Evolutionary conservation across 2,797 vertebrate species (phyloP).

Genomic region (Eurystomus glaucurus): DNA sequence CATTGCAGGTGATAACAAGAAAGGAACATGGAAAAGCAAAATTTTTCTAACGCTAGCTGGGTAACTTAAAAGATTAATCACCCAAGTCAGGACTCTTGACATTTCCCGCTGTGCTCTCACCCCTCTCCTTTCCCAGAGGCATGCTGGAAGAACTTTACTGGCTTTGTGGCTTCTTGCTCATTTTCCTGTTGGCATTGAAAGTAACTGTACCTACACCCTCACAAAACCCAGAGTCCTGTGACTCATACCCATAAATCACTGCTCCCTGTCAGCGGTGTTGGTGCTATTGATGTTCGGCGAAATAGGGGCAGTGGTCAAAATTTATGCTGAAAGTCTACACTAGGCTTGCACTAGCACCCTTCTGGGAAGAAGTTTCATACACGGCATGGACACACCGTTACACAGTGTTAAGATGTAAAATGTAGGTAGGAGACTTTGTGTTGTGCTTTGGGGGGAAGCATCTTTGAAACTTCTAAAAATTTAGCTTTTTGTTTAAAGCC

Average conservation of each 20-base stretch:
- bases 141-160: not conserved
- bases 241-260: not conserved
- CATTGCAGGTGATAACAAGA: not conserved
- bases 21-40: not conserved
- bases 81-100: not conserved
- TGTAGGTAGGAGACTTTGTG: not conserved
- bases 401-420: not conserved
- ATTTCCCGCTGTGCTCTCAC: not conserved
- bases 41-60: not conserved
- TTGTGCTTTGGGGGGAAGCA: not conserved
- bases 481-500: constrained; percentile 5
- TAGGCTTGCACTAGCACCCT: not conserved
- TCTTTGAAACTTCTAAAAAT: not conserved
- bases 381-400: not conserved
- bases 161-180: not conserved
- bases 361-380: not conserved
- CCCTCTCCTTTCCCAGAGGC: not conserved
- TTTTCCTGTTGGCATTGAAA: not conserved
- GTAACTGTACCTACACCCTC: not conserved
- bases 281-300: not conserved
- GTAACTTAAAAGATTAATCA: not conserved
- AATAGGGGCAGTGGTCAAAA: not conserved
- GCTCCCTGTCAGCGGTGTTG: accelerated
- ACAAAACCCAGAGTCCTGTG: not conserved
- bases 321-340: not conserved